Percentiles rank a stretch among this genome's conserved stretches.
phyloP scores from a whole-genome alignment of 64 coral and sea anemone species.

The Orbicella faveolata region DNA sequence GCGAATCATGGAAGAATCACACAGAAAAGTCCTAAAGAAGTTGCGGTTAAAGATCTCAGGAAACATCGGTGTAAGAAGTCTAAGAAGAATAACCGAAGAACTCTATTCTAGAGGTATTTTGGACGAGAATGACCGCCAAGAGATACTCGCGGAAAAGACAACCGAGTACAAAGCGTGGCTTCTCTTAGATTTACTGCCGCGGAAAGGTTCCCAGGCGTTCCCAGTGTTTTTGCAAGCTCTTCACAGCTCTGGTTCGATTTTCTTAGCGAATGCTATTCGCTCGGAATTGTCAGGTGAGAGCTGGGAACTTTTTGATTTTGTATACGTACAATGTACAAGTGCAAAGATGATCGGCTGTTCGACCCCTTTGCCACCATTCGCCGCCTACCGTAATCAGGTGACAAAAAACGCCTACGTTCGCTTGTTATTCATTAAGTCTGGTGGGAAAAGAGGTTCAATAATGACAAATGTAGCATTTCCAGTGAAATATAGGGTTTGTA shows the following conservation, averaged over 20 bases:
- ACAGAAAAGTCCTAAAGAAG: not conserved
- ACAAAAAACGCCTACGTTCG: too few species aligned
- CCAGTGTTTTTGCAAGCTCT: constrained; percentile 65
- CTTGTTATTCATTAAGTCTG: too few species aligned
- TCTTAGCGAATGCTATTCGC: not conserved
- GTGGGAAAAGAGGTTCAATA: too few species aligned
- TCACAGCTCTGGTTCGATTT: not conserved
- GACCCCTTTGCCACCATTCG: too few species aligned
- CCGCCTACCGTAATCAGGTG: too few species aligned
- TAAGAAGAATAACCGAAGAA: constrained; percentile 48
- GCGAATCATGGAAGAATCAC: not conserved
- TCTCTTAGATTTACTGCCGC: constrained; percentile 66
- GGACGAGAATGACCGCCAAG: constrained; percentile 57
- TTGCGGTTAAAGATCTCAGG: not conserved
- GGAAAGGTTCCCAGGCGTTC: constrained; percentile 76
- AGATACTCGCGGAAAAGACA: constrained; percentile 46
- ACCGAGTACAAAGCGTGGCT: constrained; percentile 22
- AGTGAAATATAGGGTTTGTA: too few species aligned
- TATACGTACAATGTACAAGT: too few species aligned
- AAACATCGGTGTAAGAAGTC: constrained; percentile 35
- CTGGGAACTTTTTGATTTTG: not conserved
- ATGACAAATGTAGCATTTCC: too few species aligned
- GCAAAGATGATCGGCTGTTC: too few species aligned
- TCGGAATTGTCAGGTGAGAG: not conserved
- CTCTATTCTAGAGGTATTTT: constrained; percentile 64